Conservation (phyloP, 2,888 invertebrate genomes). For the Sialis lutaria region DNA sequence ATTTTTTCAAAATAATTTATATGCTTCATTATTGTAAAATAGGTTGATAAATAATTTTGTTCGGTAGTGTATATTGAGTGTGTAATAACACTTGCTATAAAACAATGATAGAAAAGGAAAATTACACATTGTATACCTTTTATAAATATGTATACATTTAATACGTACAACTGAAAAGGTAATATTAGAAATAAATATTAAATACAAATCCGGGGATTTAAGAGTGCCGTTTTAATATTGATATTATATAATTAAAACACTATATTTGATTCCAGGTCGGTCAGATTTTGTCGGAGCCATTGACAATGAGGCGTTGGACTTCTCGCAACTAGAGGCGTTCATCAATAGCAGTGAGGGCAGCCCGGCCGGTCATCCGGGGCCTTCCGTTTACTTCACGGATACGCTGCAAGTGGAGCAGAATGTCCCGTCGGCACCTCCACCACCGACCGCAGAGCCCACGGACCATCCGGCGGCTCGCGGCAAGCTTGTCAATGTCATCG, state of each 20-base stretch:
- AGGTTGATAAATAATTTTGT: no score
- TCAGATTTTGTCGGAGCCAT: slow-evolving; percentile 69
- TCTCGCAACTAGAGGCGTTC: slow-evolving; percentile 70
- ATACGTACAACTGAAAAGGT: no score
- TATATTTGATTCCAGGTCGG: slow-evolving; percentile 40
- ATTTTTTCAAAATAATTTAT: no score
- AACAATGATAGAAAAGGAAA: no score
- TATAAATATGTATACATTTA: no score
- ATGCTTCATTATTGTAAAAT: no score
- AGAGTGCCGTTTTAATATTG: no score
- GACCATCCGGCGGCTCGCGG: slow-evolving; percentile 11
- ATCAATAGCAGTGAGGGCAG: slow-evolving; percentile 55
- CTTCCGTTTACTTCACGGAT: slow-evolving; percentile 27
- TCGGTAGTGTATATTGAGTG: no score
- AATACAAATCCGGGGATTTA: no score
- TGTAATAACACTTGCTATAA: no score
- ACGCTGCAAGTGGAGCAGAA: slow-evolving; percentile 17
- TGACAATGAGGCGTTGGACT: slow-evolving; percentile 68
- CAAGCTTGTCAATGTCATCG: slow-evolving; percentile 24
- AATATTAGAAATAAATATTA: no score
- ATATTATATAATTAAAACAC: background rate
- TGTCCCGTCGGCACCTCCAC: background rate
- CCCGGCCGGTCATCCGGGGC: slow-evolving; percentile 28
- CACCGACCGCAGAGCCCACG: slow-evolving; percentile 8
- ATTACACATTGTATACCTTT: no score